Evolutionary conservation across 2,888 invertebrate genomes (phyloP).

Genomic region (Leistus spinibarbis): DNA sequence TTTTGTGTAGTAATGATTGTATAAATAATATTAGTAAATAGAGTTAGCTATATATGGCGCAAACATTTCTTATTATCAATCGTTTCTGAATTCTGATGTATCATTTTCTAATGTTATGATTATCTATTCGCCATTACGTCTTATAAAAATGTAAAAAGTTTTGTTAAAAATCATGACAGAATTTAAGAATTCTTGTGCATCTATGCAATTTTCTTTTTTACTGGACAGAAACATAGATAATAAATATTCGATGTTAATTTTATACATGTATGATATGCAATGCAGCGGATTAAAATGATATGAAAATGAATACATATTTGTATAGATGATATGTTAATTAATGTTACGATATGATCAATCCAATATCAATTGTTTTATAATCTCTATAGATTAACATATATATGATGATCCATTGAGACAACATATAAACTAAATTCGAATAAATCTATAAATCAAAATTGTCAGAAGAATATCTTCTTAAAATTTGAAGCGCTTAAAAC

Average conservation of each 20-base stretch:
- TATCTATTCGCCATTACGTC: slow-evolving; percentile 34
- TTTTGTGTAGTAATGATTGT: not conserved
- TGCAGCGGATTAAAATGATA: not conserved
- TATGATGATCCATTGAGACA: not conserved
- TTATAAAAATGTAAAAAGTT: slow-evolving; percentile 35
- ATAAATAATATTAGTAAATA: not conserved
- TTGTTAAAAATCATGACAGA: slow-evolving; percentile 8
- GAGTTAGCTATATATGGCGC: not conserved
- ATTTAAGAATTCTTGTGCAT: not conserved
- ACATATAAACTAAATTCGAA: not conserved
- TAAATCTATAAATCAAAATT: not conserved
- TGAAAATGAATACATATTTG: not conserved
- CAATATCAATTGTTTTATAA: not conserved
- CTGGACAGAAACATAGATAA: slow-evolving; percentile 27
- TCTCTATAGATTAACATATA: not conserved
- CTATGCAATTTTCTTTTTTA: slow-evolving; percentile 5
- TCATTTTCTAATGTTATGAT: slow-evolving; percentile 11
- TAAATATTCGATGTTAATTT: slow-evolving; percentile 31
- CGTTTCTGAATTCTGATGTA: not conserved
- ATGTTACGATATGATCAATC: not conserved
- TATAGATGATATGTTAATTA: slow-evolving; percentile 24
- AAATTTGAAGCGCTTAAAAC: not conserved
- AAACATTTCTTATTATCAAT: not conserved
- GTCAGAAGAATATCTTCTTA: not conserved
- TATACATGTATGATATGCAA: slow-evolving; percentile 3